Conservation (phyloP, 2,113 vertebrate species). For the Butorides virescens region DNA sequence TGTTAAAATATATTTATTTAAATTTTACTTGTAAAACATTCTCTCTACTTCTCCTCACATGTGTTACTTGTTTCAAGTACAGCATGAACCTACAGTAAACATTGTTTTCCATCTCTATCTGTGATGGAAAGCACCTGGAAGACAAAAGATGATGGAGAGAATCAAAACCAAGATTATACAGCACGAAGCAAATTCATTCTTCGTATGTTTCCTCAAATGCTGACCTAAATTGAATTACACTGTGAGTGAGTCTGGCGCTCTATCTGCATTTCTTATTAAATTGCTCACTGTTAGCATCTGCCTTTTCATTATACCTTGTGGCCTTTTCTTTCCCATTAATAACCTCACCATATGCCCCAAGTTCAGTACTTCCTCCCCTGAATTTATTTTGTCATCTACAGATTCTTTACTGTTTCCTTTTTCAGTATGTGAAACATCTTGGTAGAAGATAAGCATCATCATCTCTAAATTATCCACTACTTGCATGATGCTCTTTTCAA, state of each 20-base stretch:
- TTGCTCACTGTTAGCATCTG: constrained; percentile 43
- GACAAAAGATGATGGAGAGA: not conserved
- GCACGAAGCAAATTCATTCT: constrained; percentile 31
- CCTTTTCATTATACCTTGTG: constrained; percentile 45
- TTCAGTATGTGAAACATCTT: not conserved
- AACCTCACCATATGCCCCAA: constrained; percentile 31
- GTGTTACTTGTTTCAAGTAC: constrained; percentile 7
- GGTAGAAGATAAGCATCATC: not conserved
- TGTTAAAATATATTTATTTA: not conserved
- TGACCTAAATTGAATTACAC: constrained; percentile 45
- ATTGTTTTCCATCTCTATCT: not conserved
- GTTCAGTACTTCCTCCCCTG: not conserved
- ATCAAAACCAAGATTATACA: not conserved
- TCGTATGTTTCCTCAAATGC: constrained; percentile 34
- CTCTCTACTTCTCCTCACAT: not conserved
- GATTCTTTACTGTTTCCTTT: not conserved
- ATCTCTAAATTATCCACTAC: not conserved
- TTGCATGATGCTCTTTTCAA: not conserved
- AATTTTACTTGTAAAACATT: not conserved
- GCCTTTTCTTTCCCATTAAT: constrained; percentile 34
- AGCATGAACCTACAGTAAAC: constrained; percentile 4
- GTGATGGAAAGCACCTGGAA: constrained; percentile 38
- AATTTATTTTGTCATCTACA: not conserved
- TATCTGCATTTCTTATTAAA: constrained; percentile 60
- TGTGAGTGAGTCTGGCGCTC: not conserved